A percentile compares a stretch with the other conserved stretches of the same genome.
These are phyloP conservation scores for Dinocampus coccinellae DNA, from an alignment of 2,888 invertebrate species.

Conservation along the genomic window DNA sequence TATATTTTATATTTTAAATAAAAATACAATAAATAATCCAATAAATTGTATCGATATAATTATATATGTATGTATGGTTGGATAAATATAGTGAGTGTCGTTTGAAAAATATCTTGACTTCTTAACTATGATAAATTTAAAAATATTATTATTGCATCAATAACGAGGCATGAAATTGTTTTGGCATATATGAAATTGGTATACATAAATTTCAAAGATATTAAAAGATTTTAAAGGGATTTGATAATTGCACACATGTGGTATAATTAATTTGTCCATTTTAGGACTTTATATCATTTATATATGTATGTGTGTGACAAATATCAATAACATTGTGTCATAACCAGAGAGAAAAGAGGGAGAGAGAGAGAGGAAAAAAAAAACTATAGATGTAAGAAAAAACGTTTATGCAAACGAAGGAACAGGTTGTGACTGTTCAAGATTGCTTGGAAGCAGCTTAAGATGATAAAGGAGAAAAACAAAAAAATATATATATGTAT, in stretches of 20 bases:
- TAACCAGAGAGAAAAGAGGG: not conserved
- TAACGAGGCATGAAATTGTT: not conserved
- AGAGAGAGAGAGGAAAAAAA: not conserved
- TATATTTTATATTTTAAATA: not conserved
- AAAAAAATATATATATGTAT: slow-evolving; percentile 20
- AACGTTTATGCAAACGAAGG: not conserved
- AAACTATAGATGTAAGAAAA: not conserved
- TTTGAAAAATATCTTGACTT: not conserved
- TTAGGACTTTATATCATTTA: not conserved
- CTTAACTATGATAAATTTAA: slow-evolving; percentile 1
- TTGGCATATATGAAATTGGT: not conserved
- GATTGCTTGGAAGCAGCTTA: not conserved
- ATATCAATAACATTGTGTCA: not conserved
- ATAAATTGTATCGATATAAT: slow-evolving; percentile 22
- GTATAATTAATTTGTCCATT: not conserved
- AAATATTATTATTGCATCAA: slow-evolving; percentile 4
- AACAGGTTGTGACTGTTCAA: not conserved
- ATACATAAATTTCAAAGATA: not conserved
- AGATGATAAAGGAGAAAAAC: slow-evolving; percentile 30
- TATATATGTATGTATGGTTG: not conserved
- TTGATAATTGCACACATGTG: not conserved
- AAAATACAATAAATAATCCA: not conserved
- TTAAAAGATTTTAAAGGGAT: not conserved
- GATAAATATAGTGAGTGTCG: not conserved
- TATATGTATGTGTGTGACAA: not conserved